Conservation (phyloP, 2,888 invertebrate genomes). For the Spatulosminthurus flaviceps region DNA sequence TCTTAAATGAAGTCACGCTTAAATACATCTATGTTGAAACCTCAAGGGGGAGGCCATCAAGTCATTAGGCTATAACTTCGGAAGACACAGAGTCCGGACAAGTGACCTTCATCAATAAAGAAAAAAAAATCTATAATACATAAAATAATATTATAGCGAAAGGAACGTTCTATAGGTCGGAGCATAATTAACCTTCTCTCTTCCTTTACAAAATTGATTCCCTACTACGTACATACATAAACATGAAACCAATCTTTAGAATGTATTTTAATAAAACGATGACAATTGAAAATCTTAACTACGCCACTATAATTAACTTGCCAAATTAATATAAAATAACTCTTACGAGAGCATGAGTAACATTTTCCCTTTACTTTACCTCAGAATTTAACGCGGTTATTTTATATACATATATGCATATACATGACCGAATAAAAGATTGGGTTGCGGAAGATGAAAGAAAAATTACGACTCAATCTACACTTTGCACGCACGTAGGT, state of each 20-base stretch:
- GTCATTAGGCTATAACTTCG: slow-evolving; percentile 34
- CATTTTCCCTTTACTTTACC: too few species aligned
- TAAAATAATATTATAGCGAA: background rate
- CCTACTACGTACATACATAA: too few species aligned
- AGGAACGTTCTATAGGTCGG: background rate
- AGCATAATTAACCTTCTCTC: too few species aligned
- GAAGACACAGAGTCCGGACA: slow-evolving; percentile 15
- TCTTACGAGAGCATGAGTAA: too few species aligned
- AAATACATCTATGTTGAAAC: background rate
- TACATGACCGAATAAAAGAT: too few species aligned
- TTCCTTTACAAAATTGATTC: too few species aligned
- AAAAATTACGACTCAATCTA: slow-evolving; percentile 44
- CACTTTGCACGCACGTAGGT: too few species aligned
- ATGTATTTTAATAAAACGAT: slow-evolving; percentile 32
- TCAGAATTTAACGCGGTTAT: too few species aligned
- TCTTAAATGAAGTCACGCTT: background rate
- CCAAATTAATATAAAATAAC: too few species aligned
- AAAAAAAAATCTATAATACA: background rate
- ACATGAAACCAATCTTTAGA: background rate
- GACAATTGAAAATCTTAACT: too few species aligned
- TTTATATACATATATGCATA: too few species aligned
- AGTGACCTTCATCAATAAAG: slow-evolving; percentile 26
- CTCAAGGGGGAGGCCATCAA: slow-evolving; percentile 32
- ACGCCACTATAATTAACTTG: too few species aligned
- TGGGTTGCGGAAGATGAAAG: slow-evolving; percentile 15